phyloP scores from a whole-genome alignment of 2,113 vertebrate species.

The Malurus melanocephalus region DNA sequence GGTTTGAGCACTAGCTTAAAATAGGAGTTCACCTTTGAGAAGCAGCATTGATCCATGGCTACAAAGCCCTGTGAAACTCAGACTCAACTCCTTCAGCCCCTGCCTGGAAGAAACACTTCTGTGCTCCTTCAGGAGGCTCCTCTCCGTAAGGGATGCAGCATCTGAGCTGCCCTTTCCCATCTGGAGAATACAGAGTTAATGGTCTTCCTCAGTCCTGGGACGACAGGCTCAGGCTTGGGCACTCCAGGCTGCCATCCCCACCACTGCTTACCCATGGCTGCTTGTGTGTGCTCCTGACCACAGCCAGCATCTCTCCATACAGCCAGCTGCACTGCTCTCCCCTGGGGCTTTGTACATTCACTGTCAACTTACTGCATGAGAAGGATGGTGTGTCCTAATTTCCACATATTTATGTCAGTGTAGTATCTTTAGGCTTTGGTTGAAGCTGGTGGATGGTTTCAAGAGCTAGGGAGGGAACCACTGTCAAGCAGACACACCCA shows the following conservation, averaged over 20 bases:
- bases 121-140: not conserved
- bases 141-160: not conserved
- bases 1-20: not conserved
- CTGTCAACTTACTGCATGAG: not conserved
- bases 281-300: not conserved
- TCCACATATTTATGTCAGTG: not conserved
- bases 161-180: not conserved
- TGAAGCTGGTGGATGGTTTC: not conserved
- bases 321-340: not conserved
- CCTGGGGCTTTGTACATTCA: not conserved
- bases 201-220: not conserved
- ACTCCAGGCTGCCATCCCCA: not conserved
- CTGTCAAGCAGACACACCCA: not conserved
- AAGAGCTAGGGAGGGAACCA: not conserved
- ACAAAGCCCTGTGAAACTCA: not conserved
- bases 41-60: not conserved
- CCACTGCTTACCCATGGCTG: rapidly evolving
- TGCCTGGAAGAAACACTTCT: not conserved
- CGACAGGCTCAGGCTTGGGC: not conserved
- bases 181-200: not conserved
- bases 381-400: not conserved
- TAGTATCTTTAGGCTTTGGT: not conserved
- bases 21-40: not conserved
- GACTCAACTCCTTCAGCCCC: not conserved
- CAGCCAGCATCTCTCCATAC: not conserved